These are phyloP conservation scores for Punctoribates punctum DNA, from an alignment of 2,888 invertebrate species.

Conservation along the genomic window DNA sequence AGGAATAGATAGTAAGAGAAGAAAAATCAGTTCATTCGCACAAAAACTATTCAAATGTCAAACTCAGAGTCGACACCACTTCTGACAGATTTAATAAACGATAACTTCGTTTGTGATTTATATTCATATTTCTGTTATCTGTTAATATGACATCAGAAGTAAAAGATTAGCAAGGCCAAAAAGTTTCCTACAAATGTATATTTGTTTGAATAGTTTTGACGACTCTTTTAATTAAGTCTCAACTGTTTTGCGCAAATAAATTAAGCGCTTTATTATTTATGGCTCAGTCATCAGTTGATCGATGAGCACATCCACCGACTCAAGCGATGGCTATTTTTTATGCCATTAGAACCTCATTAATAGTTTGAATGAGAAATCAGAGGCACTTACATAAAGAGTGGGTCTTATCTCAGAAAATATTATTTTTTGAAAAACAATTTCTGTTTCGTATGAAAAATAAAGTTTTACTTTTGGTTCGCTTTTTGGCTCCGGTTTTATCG, in stretches of 20 bases:
- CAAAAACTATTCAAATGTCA: slow-evolving; percentile 14
- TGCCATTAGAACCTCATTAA: neutral
- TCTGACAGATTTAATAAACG: slow-evolving; percentile 25
- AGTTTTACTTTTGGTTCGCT: too few species aligned
- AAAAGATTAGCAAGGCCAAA: too few species aligned
- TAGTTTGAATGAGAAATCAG: too few species aligned
- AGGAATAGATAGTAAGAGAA: too few species aligned
- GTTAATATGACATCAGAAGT: too few species aligned
- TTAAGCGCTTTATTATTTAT: neutral
- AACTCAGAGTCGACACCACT: neutral
- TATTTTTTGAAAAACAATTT: too few species aligned
- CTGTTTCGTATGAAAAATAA: too few species aligned
- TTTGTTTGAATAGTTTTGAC: too few species aligned
- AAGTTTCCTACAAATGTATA: too few species aligned
- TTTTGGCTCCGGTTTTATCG: too few species aligned
- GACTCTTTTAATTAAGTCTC: neutral
- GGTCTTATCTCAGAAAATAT: too few species aligned
- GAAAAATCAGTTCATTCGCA: neutral
- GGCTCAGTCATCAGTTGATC: neutral
- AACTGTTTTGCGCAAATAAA: neutral
- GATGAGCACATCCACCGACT: neutral
- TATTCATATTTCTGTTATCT: neutral
- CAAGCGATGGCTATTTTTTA: neutral
- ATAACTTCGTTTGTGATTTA: slow-evolving; percentile 1
- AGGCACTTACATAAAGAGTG: too few species aligned